Conservation (phyloP, 1,140 invertebrate species). For the Drosophila ambigua region DNA sequence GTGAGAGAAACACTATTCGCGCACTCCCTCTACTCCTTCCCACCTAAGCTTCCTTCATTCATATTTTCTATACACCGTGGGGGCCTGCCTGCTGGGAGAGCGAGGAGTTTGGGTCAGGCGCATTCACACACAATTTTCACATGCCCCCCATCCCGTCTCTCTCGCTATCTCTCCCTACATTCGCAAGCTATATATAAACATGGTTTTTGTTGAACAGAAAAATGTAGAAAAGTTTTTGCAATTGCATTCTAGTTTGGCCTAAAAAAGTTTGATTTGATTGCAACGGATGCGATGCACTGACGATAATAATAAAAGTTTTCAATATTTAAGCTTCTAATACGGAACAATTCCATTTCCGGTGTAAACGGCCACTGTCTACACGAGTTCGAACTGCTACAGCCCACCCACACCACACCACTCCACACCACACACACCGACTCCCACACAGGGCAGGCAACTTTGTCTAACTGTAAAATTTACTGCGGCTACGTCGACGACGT, state of each 20-base stretch:
- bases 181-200: constrained; percentile 60
- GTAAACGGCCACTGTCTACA: constrained; percentile 47
- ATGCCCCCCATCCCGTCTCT: constrained; percentile 19
- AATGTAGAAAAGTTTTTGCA: constrained; percentile 39
- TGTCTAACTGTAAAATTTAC: constrained; percentile 73
- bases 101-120: constrained; percentile 68
- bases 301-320: constrained; percentile 59
- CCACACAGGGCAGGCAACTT: constrained; percentile 43
- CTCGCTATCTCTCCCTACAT: constrained; percentile 4
- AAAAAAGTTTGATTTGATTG: constrained; percentile 37
- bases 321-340: constrained; percentile 59
- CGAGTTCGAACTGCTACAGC: constrained; percentile 35
- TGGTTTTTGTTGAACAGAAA: constrained; percentile 50
- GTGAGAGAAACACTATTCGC: constrained; percentile 38
- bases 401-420: constrained; percentile 9
- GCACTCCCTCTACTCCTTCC: constrained; percentile 26
- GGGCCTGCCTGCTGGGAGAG: constrained; percentile 26
- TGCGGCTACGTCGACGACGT: constrained; percentile 35
- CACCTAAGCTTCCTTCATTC: constrained; percentile 64
- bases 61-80: constrained; percentile 78
- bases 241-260: constrained; percentile 31
- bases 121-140: constrained; percentile 51
- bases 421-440: constrained; percentile 21
- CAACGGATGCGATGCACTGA: constrained; percentile 38
- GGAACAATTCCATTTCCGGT: constrained; percentile 72